These are phyloP conservation scores for Caerostris darwini DNA, from an alignment of 1,140 invertebrate genomes.

Conservation along the genomic window DNA sequence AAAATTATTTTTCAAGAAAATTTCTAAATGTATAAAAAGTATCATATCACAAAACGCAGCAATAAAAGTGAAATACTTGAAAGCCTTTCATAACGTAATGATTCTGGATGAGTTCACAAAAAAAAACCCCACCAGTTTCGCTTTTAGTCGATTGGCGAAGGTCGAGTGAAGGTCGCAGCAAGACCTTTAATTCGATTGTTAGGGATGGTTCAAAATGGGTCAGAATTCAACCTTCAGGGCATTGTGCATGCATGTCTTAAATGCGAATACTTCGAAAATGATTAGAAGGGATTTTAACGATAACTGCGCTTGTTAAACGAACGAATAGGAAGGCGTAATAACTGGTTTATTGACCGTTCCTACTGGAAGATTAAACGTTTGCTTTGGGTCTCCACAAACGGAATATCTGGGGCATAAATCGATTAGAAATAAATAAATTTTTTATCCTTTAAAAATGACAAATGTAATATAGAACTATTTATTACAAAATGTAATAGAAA, in stretches of 20 bases:
- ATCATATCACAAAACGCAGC: neutral
- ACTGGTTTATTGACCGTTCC: neutral
- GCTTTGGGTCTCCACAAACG: no score
- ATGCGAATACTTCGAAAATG: neutral
- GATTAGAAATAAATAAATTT: neutral
- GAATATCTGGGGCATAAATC: neutral
- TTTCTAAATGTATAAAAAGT: neutral
- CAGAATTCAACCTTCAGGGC: slow-evolving; percentile 40
- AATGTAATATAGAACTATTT: no score
- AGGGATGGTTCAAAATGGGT: slow-evolving; percentile 56
- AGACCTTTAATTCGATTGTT: slow-evolving; percentile 66
- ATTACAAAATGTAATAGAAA: no score
- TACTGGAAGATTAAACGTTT: neutral
- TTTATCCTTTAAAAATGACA: neutral
- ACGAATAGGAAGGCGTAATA: neutral
- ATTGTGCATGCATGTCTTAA: slow-evolving; percentile 28
- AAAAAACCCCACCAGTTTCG: slow-evolving; percentile 5
- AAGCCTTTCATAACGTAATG: slow-evolving; percentile 47
- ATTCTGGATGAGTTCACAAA: slow-evolving; percentile 11
- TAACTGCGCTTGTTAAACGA: neutral
- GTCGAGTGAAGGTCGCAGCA: slow-evolving; percentile 53
- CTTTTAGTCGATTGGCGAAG: slow-evolving; percentile 41
- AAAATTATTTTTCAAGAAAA: neutral
- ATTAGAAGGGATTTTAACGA: neutral
- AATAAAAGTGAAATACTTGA: slow-evolving; percentile 18